phyloP scores from a whole-genome alignment of 2,113 vertebrate species.

The Otolemur garnettii region DNA sequence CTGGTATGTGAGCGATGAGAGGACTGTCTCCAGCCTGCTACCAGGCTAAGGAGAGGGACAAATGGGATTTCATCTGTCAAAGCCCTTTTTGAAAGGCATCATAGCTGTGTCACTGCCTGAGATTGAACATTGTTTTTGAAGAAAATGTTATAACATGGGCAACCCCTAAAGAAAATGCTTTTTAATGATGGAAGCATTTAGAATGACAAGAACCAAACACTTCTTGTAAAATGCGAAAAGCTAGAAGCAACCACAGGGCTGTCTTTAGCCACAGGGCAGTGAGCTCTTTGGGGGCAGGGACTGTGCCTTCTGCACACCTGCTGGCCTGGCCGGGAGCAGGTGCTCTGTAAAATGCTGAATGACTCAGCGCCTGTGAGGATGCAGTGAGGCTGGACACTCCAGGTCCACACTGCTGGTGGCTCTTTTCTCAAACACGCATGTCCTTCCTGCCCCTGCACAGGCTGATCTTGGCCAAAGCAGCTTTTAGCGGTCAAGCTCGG shows the following conservation, averaged over 20 bases:
- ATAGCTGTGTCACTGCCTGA: neutral
- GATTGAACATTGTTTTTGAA: neutral
- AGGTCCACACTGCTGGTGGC: rapidly evolving
- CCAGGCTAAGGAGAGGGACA: neutral
- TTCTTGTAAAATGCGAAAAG: neutral
- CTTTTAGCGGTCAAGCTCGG: no score
- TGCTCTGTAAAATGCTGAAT: neutral
- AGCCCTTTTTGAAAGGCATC: neutral
- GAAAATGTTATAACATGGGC: neutral
- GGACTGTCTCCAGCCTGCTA: neutral
- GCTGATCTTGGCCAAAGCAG: neutral
- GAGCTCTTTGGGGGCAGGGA: neutral
- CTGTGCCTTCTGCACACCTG: neutral
- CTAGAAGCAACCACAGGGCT: neutral
- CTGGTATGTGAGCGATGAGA: neutral
- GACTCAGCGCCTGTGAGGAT: neutral
- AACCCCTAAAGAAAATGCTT: neutral
- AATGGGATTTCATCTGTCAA: neutral
- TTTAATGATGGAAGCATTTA: neutral
- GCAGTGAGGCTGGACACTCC: neutral
- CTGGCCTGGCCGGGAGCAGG: no score
- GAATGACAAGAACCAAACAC: neutral
- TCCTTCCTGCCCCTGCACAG: rapidly evolving
- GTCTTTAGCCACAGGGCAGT: neutral
- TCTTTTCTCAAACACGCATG: neutral